Evolutionary conservation across 2,888 invertebrate species (phyloP), one percentile per base, ranked within the genome.

Genomic region (Harpalus rubripes): DNA sequence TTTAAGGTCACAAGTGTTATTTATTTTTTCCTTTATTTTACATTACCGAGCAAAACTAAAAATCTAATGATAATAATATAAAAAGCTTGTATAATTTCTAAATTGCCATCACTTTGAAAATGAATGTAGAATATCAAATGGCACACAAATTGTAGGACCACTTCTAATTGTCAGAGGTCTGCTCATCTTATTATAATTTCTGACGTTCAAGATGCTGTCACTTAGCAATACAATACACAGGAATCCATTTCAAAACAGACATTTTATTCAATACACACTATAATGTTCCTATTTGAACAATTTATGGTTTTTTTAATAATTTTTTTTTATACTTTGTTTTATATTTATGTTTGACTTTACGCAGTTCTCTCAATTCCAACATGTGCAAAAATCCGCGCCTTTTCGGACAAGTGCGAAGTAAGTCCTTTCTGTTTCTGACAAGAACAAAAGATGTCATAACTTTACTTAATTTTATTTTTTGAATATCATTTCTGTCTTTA

Each of bases 71-170:
- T 81, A 32, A 72, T 81, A 72, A 72, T 81, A 68, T 81, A 78
- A 78, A 84, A 52, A 74, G 61, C 7, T 41, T 22, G 32, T 76
- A 44, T 78, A 78, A 84, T 78, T 56, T 84, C 78, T 32, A 83
- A 83, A 83, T 83, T 84, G 63, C 16, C 15, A 32, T 78, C 56
- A 65, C 84, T 78, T 84, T 84, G 84, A 84, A 78, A 84, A 84
- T 52, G 76, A 78, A 74, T 44, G 72, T 41, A 74, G 41, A 44
- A 44, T 39, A 52, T 68, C n/a, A 68, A 68, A 68, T 39, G 68
- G 32, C 15, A 68, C 32, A n/a, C 15, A 12, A 18, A 74, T 41
- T 41, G 41, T 16, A 68, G 68, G 32, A 39, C 39, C 39, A 68
- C 39, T 68, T 68, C 3, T 68, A 68, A 32, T 68, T 68, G 68